Evolutionary conservation across 2,888 invertebrate genomes (phyloP), one percentile per base, ranked within the genome.

Genomic region (Cephus spinipes): DNA sequence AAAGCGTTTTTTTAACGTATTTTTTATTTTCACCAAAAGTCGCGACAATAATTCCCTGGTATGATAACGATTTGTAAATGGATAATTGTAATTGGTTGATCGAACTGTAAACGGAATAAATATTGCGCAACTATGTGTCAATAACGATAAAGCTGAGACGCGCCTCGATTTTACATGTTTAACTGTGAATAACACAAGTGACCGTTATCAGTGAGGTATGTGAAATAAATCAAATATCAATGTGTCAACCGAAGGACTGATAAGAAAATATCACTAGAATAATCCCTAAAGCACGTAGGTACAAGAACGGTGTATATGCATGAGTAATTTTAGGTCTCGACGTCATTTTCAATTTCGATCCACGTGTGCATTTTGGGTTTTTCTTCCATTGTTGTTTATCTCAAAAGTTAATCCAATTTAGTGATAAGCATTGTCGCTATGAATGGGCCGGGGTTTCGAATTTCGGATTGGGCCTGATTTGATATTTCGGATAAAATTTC

Each of bases 121-220:
- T 32, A 69, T 69, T 69, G 69, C 69, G 68, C 76, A 73, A 81
- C 81, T 77, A 78, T 69, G 74, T 78, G 77, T 74, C 71, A 77
- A 74, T 77, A 31, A 73, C 73, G 82, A 83, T 81, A 83, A 82
- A 40, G 81, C 35, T 76, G 81, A 79, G 82, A 82, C 85, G 80
- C 87, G 81, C 87, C 88, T 85, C 81, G 83, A 81, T 84, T 87
- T 84, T 85, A 87, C 85, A 86, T 85, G 81, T 85, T 83, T 77
- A 83, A 87, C 84, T 84, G 86, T 89, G 87, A 89, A 89, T 85
- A 89, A 86, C 81, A 88, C 87, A 86, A 89, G 89, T 89, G 80
- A 77, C 34, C 74, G 77, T 40, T 40, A 40, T 40, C 40, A 15
- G 40, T 1, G 85, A 86, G 82, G 85, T 87, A 87, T 81, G 84